Base-by-base conservation (phyloP, 30 jellyfish, hydroid and myxozoan genomes). In the Pseudorhiza aurosa region DNA sequence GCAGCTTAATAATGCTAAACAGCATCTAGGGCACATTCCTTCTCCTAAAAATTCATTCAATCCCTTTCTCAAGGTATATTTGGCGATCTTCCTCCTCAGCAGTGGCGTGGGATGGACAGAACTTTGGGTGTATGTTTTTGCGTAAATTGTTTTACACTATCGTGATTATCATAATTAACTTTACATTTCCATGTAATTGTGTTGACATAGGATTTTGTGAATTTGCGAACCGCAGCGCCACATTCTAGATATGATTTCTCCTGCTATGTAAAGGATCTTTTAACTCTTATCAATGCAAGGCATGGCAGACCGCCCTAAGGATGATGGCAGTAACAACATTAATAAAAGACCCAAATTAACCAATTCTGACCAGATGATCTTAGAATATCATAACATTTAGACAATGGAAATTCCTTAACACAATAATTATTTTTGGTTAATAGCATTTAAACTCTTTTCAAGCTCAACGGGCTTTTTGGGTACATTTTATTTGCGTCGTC, bases 211-310 rank as follows among this genome's bases (percentile, higher is more conserved):
- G 77, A 64, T 64, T 35, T 64, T 0, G 58, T n/a, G 77, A 30
- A 31, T 64, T 33, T 47, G 55, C 49, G 5, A 70, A 70, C 83
- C 83, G 51, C 83, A 70, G 83, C 83, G 83, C 83, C 83, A 42
- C 58, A 17, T 24, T 46, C 21, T 24, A 45, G 83, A 70, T 43
- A 29, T 43, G 72, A 70, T 31, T 70, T 70, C 49, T 32, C 47
- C 2, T 26, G 70, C 51, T 43, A 22, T 51, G 83, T 32, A 70
- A 46, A 70, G 57, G 83, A 29, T 32, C 70, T n/a, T 17, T 70
- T 51, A 18, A 28, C 42, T 70, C 68, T 70, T 70, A 70, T 70
- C 83, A 51, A 49, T n/a, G 3, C 32, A 12, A 70, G 58, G 72
- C 70, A 31, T 25, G 68, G 29, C 33, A 70, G 83, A 70, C 83